Evolutionary conservation across 2,797 vertebrate species (phyloP).

Genomic region (Rhinophrynus dorsalis): DNA sequence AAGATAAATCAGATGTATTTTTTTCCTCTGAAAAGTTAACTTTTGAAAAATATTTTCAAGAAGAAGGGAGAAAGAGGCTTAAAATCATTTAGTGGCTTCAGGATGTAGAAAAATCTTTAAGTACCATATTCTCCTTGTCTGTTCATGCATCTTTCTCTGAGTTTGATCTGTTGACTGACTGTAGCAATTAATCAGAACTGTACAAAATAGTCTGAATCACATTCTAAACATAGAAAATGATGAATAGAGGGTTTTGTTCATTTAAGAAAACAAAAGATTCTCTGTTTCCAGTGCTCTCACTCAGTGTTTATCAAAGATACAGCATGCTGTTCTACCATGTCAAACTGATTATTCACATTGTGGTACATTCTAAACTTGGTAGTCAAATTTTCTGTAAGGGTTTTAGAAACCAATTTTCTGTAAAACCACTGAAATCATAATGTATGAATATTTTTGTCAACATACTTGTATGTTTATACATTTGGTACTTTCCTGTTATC

Average conservation of each 20-base stretch:
- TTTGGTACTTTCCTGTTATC: too few relatives aligned
- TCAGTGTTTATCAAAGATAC: slow-evolving; percentile 16
- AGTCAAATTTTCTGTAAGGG: too few relatives aligned
- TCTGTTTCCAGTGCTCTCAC: slow-evolving; percentile 73
- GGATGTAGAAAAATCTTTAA: slow-evolving; percentile 34
- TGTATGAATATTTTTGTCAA: too few relatives aligned
- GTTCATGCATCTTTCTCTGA: slow-evolving; percentile 37
- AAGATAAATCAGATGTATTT: background rate
- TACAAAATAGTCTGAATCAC: slow-evolving; percentile 39
- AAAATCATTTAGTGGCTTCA: slow-evolving; percentile 26
- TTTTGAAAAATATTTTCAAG: slow-evolving; percentile 18
- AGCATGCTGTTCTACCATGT: too few relatives aligned
- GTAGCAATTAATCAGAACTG: slow-evolving; percentile 52
- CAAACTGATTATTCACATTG: too few relatives aligned
- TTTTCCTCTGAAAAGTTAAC: background rate
- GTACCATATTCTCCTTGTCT: slow-evolving; percentile 11
- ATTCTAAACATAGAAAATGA: slow-evolving; percentile 52
- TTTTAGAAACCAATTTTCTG: too few relatives aligned
- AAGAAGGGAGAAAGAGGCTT: background rate
- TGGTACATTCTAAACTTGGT: too few relatives aligned
- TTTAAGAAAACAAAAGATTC: slow-evolving; percentile 53
- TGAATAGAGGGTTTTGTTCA: slow-evolving; percentile 21
- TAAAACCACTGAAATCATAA: too few relatives aligned
- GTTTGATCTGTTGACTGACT: slow-evolving; percentile 55
- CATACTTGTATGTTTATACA: too few relatives aligned